Evolutionary conservation across 2,888 invertebrate species (phyloP).

Genomic region (Nephrotoma guestfalica): DNA sequence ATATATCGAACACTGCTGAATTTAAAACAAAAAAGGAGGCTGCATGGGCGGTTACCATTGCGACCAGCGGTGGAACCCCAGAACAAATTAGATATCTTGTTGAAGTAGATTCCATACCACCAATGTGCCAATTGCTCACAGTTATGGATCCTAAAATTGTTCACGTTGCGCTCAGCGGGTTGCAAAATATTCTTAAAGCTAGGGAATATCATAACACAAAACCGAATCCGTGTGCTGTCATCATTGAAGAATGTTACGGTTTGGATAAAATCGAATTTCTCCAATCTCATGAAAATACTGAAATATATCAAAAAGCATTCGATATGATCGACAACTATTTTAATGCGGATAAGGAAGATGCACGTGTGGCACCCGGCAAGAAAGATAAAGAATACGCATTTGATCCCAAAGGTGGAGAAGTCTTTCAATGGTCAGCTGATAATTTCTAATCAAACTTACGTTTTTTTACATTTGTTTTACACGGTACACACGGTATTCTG

Average conservation of each 20-base stretch:
- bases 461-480: background rate
- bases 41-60: conserved; percentile 96
- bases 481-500: background rate
- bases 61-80: conserved; percentile 86
- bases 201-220: conserved; percentile 72
- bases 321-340: conserved; percentile 95
- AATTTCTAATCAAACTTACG: conserved; percentile 45
- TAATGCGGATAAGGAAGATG: conserved; percentile 76
- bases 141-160: conserved; percentile 89
- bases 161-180: conserved; percentile 87
- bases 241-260: conserved; percentile 91
- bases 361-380: conserved; percentile 59
- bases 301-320: conserved; percentile 93
- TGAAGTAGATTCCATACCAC: conserved; percentile 74
- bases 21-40: conserved; percentile 91
- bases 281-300: conserved; percentile 92
- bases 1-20: conserved; percentile 78
- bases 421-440: conserved; percentile 64
- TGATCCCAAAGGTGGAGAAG: conserved; percentile 42
- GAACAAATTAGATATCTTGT: conserved; percentile 70
- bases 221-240: conserved; percentile 78
- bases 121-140: conserved; percentile 83
- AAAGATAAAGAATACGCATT: conserved; percentile 59
- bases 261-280: conserved; percentile 96
- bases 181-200: conserved; percentile 86